phyloP scores from a whole-genome alignment of 2,888 invertebrate genomes.

The Epicampocera succincta region DNA sequence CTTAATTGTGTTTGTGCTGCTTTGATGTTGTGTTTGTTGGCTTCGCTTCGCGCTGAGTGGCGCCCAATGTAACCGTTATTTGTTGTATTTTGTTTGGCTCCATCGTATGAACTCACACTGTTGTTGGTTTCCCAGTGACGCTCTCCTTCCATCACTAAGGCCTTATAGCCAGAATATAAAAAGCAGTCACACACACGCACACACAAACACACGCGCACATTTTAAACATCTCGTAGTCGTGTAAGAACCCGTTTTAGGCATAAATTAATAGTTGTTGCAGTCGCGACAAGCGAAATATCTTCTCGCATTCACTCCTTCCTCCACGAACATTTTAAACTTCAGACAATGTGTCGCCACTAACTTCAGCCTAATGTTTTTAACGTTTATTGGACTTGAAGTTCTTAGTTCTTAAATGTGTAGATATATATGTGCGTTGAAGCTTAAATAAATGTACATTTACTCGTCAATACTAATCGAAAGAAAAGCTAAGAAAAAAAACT shows the following conservation, averaged over 20 bases:
- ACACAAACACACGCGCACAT: not conserved
- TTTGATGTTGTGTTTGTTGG: conserved; percentile 44
- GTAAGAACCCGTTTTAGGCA: conserved; percentile 16
- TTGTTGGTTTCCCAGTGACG: not conserved
- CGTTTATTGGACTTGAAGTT: conserved; percentile 13
- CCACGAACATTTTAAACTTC: conserved; percentile 41
- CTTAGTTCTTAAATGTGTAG: no score
- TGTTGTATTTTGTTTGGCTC: conserved; percentile 3
- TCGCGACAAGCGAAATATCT: conserved; percentile 48
- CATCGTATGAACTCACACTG: no score
- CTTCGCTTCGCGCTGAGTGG: conserved; percentile 45
- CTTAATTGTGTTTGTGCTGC: conserved; percentile 5
- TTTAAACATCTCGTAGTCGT: not conserved
- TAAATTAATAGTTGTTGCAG: conserved; percentile 16
- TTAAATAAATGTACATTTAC: no score
- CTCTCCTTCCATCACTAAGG: not conserved
- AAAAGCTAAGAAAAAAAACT: no score
- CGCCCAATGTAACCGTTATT: conserved; percentile 55
- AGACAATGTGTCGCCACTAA: conserved; percentile 62
- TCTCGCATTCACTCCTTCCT: conserved; percentile 2
- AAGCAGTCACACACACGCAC: not conserved
- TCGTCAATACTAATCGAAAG: no score
- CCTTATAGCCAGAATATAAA: no score
- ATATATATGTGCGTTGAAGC: no score
- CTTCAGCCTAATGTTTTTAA: not conserved